A percentile compares a stretch with the other conserved stretches of the same genome.
These are phyloP conservation scores for Tenebrio molitor DNA, from an alignment of 1,140 invertebrate species.

Conservation along the genomic window DNA sequence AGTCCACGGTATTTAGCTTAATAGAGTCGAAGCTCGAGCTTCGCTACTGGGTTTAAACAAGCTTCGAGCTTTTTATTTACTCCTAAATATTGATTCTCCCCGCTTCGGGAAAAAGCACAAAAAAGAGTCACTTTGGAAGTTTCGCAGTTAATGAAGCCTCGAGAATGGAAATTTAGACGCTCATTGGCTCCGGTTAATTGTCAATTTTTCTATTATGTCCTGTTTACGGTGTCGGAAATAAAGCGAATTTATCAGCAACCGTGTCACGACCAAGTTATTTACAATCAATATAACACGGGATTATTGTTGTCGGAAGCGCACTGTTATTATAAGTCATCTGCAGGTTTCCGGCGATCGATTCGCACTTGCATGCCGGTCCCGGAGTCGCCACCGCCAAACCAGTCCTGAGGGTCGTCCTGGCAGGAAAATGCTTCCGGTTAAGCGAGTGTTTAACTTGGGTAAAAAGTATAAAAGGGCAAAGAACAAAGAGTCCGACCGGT, in stretches of 20 bases:
- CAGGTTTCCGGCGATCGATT: constrained; percentile 30
- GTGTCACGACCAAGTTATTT: constrained; percentile 6
- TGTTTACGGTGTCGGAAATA: constrained; percentile 5
- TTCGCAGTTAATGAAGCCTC: not conserved
- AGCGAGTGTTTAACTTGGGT: too few species aligned
- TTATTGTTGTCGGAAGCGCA: constrained; percentile 12
- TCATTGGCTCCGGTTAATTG: not conserved
- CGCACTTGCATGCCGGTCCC: constrained; percentile 18
- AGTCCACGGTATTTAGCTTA: not conserved
- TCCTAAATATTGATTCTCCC: not conserved
- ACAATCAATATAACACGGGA: constrained; percentile 17
- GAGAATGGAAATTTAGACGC: not conserved
- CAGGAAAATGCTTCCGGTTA: too few species aligned
- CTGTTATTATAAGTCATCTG: constrained; percentile 29
- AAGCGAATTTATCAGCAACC: not conserved
- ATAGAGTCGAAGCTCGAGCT: not conserved
- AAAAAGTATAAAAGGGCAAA: too few species aligned
- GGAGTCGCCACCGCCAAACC: too few species aligned
- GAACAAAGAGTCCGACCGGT: too few species aligned
- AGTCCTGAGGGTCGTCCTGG: too few species aligned
- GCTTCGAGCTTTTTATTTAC: not conserved
- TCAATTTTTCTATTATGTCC: constrained; percentile 12
- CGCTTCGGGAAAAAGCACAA: not conserved
- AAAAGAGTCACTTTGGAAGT: not conserved
- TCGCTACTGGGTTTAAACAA: constrained; percentile 9